Evolutionary conservation across 2,888 invertebrate species (phyloP), one percentile per base, ranked within the genome.

Genomic region (Bruchidius siliquastri): DNA sequence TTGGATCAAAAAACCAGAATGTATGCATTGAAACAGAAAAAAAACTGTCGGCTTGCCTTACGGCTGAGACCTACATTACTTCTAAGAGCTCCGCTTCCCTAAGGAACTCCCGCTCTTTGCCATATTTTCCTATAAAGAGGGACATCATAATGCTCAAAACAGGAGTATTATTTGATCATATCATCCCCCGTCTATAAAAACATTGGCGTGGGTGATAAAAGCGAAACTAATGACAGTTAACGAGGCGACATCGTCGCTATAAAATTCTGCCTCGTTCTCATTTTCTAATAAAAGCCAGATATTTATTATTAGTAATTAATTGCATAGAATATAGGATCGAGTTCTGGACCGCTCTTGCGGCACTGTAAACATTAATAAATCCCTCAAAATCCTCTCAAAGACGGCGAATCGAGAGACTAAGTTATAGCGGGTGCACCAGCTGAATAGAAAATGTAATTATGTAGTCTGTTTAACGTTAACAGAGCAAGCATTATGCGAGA

Each of bases 261-360:
- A 49, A 49, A 68, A 68, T 68, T 68, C 68, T 22, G 21, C 22
- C 21, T 68, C 22, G 68, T 68, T 22, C 68, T 68, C 49, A 68
- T 68, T 68, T 68, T 68, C 68, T 68, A 68, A 68, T 68, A 68
- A 68, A 68, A 68, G 68, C 68, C 22, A 21, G 68, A 68, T 68
- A 68, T 68, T 68, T 68, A 68, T 68, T 68, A 68, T 68, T n/a
- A 22, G 68, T 68, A 68, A 68, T 68, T 68, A 68, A 22, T 68
- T 68, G 49, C 49, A 3, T 49, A 13, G 49, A 49, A 49, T 49
- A 3, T 49, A 49, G 49, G 13, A 18, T 49, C 49, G 49, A 8
- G 18, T 49, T 49, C 49, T 49, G 49, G 26, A 2, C 8, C 26
- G 26, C 8, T 26, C 26, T 26, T 26, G 26, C 26, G 26, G 49